Conservation (phyloP, 2,888 invertebrate species). For the Empis stercorea region DNA sequence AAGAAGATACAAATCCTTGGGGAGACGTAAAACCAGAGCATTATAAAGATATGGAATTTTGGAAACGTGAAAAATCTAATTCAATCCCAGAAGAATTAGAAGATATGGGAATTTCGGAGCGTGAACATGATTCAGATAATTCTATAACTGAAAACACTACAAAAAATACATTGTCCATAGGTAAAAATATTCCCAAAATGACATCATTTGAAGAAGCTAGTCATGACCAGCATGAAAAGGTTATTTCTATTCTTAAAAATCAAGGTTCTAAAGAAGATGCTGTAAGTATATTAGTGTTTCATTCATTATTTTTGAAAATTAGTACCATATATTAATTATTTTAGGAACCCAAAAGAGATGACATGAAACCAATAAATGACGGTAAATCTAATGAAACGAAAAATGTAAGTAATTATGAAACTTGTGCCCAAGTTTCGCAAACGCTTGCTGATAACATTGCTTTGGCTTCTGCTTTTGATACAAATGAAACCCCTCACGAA, state of each 20-base stretch:
- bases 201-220: slow-evolving; percentile 35
- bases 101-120: slow-evolving; percentile 19
- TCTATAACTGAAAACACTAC: slow-evolving; percentile 6
- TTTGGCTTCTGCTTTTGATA: slow-evolving; percentile 19
- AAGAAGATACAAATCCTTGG: slow-evolving; percentile 31
- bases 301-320: background rate
- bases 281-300: slow-evolving; percentile 18
- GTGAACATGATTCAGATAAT: slow-evolving; percentile 5
- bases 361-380: background rate
- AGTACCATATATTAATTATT: background rate
- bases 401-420: slow-evolving; percentile 15
- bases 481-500: slow-evolving; percentile 8
- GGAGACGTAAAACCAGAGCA: slow-evolving; percentile 31
- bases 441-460: slow-evolving; percentile 10
- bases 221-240: slow-evolving; percentile 27
- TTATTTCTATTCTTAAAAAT: slow-evolving; percentile 21
- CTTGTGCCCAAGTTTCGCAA: background rate
- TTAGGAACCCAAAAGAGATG: slow-evolving; percentile 12
- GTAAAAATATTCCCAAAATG: slow-evolving; percentile 23
- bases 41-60: slow-evolving; percentile 31
- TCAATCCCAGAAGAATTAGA: slow-evolving; percentile 32
- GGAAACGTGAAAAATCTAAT: slow-evolving; percentile 30
- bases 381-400: slow-evolving; percentile 8
- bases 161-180: background rate
- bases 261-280: slow-evolving; percentile 20